A percentile compares a stretch with the other conserved stretches of the same genome.
Evolutionary conservation across 1,140 invertebrate genomes (phyloP).

Genomic region (Sitobion miscanthi): DNA sequence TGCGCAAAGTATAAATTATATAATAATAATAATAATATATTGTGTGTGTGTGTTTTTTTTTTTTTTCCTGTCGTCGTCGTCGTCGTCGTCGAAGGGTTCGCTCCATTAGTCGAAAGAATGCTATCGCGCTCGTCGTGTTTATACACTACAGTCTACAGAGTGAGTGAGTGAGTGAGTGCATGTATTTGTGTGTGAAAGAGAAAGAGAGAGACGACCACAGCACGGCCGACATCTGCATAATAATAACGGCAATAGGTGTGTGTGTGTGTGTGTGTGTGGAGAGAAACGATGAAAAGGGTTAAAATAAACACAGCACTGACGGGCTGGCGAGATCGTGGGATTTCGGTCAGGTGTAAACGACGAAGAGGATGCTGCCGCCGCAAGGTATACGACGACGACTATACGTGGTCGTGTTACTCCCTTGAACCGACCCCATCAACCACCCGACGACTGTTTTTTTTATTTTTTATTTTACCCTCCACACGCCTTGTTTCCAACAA

Average conservation of each 20-base stretch:
- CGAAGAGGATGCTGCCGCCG: not conserved
- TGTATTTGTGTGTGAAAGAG: not conserved
- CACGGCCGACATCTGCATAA: not conserved
- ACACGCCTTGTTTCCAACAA: not conserved
- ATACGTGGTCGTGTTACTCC: not conserved
- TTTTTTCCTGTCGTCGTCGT: not conserved
- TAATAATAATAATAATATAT: not conserved
- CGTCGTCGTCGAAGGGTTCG: constrained; percentile 9
- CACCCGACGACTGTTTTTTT: not conserved
- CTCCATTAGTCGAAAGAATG: constrained; percentile 37
- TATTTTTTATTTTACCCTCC: not conserved
- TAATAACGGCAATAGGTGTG: not conserved
- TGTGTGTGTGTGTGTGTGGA: not conserved
- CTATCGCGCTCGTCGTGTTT: not conserved
- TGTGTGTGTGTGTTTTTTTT: not conserved
- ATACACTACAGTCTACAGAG: not conserved
- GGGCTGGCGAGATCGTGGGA: constrained; percentile 6
- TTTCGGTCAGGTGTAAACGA: constrained; percentile 38
- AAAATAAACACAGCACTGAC: not conserved
- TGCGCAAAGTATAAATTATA: not conserved
- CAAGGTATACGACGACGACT: not conserved
- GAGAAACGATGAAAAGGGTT: constrained; percentile 30
- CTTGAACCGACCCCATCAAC: not conserved
- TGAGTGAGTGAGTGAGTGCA: not conserved
- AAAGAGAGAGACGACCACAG: not conserved